phyloP scores from a whole-genome alignment of 2,888 invertebrate species.

The Rhamphomyia laevipes region DNA sequence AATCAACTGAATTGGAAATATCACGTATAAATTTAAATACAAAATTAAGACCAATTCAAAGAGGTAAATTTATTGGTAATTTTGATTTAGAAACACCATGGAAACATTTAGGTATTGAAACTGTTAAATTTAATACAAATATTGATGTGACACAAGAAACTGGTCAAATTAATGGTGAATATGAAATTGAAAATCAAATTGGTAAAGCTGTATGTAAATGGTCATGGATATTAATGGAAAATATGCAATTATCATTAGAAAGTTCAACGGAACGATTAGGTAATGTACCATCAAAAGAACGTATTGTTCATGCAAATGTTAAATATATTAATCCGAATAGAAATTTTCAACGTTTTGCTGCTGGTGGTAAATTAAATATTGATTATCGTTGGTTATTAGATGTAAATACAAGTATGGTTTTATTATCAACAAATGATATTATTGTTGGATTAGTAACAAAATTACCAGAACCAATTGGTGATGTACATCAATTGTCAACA shows the following conservation, averaged over 20 bases:
- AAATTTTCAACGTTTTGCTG: constrained; percentile 38
- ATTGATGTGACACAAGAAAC: constrained; percentile 21
- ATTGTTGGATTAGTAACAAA: constrained; percentile 39
- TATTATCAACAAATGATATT: constrained; percentile 29
- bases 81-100: constrained; percentile 32
- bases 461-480: constrained; percentile 45
- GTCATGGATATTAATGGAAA: constrained; percentile 42
- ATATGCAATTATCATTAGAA: constrained; percentile 40
- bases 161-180: constrained; percentile 31
- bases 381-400: constrained; percentile 46
- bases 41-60: constrained; percentile 20
- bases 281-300: constrained; percentile 27
- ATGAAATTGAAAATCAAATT: constrained; percentile 34
- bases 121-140: constrained; percentile 25
- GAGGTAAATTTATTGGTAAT: constrained; percentile 21
- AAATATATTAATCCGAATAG: constrained; percentile 45
- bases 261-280: constrained; percentile 33
- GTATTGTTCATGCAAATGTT: constrained; percentile 37
- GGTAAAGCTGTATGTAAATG: constrained; percentile 40
- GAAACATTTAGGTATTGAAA: constrained; percentile 31
- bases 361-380: constrained; percentile 45
- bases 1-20: constrained; percentile 31
- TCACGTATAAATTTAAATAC: constrained; percentile 29
- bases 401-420: constrained; percentile 37
- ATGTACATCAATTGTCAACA: constrained; percentile 41